Percentiles rank a stretch among this genome's conserved stretches.
phyloP scores from a whole-genome alignment of 2,113 vertebrate species.

The Upupa epops region DNA sequence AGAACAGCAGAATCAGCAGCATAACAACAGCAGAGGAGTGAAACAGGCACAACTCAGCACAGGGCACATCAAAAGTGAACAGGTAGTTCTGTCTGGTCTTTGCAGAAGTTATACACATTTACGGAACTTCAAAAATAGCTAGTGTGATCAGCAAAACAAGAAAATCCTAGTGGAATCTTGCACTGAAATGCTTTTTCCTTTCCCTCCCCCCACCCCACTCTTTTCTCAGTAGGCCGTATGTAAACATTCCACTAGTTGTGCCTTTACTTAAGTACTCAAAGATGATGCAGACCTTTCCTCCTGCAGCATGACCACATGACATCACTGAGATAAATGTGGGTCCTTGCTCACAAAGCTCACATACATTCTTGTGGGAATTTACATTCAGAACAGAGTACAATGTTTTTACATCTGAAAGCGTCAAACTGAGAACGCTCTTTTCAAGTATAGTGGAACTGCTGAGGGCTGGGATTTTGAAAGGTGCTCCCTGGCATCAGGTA shows the following conservation, averaged over 20 bases:
- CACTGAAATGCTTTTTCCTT: slow-evolving; percentile 10
- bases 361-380: slow-evolving; percentile 3
- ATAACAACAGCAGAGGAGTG: slow-evolving; percentile 68
- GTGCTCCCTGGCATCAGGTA: neutral
- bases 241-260: slow-evolving; percentile 66
- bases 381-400: slow-evolving; percentile 43
- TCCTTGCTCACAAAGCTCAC: neutral
- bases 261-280: slow-evolving; percentile 11
- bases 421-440: neutral
- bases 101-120: slow-evolving; percentile 51
- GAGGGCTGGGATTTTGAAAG: slow-evolving; percentile 40
- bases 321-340: neutral
- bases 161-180: slow-evolving; percentile 56
- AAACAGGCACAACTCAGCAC: slow-evolving; percentile 71
- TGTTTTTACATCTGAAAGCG: slow-evolving; percentile 1
- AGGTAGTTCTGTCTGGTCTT: slow-evolving; percentile 60
- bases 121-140: slow-evolving; percentile 58
- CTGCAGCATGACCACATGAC: neutral
- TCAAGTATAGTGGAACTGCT: slow-evolving; percentile 45
- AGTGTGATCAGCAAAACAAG: slow-evolving; percentile 46
- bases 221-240: slow-evolving; percentile 39
- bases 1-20: slow-evolving; percentile 71
- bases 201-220: neutral
- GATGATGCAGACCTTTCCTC: neutral
- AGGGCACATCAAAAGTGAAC: slow-evolving; percentile 62